Evolutionary conservation across 2,888 invertebrate genomes (phyloP), one percentile per base, ranked within the genome.

Genomic region (Synanthedon vespiformis): DNA sequence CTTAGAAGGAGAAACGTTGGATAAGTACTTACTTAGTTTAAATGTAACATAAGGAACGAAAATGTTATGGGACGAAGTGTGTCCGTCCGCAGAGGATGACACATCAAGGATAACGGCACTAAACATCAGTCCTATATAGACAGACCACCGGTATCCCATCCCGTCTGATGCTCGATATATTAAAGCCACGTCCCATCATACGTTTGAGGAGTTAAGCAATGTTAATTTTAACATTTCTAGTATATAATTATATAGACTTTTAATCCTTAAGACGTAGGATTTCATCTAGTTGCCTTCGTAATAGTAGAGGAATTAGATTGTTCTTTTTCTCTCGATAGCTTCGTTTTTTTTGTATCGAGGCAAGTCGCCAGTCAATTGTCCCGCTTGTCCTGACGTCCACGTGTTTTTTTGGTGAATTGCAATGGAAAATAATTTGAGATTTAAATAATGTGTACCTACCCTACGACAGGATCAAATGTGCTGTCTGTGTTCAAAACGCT

Each of bases 251-350:
- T 86, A 22, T 22, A 85, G 83, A 84, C 75, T 84, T 85, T 84
- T 85, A 87, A 22, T 85, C 80, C 74, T 70, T 87, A 86, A 86
- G 83, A 71, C 5, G 87, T 87, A 87, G 87, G 80, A 78, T 83
- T 86, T 84, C 85, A 84, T 87, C 78, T 87, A 87, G 87, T 80
- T 84, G 87, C 86, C 86, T 87, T 87, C 77, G 82, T 86, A 84
- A 79, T 75, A 65, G 78, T 84, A 87, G 84, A 82, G 80, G 77
- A 82, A 72, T 74, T 85, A 85, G 81, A 82, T 79, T 68, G 79
- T 84, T 80, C 78, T 79, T 78, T 80, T 77, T 85, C 83, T 84
- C 85, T 84, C 74, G 63, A 63, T 83, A 82, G 84, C 80, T 80
- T 82, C 77, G 74, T 81, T 66, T 67, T 16, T 16, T 44, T 22